Percentiles rank a stretch among this genome's conserved stretches.
Conservation (phyloP, 2,888 invertebrate species). For the Tanytarsus gracilentus region DNA sequence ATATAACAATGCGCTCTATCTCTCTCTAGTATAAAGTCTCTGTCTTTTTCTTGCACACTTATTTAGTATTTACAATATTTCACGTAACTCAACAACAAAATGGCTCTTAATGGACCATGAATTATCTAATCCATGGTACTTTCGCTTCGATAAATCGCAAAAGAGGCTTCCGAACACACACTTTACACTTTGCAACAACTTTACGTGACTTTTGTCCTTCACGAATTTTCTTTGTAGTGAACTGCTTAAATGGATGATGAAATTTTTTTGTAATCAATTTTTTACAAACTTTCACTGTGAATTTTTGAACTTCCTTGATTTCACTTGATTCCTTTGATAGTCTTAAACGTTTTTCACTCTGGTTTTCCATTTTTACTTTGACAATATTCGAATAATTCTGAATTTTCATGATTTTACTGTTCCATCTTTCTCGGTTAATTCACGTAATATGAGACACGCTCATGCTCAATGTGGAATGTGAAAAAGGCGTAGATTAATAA, state of each 20-base stretch:
- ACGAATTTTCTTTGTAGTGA: constrained; percentile 2
- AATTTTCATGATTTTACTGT: not conserved
- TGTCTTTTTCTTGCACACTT: not conserved
- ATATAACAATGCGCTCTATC: not conserved
- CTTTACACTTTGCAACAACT: not conserved
- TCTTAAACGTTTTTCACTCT: not conserved
- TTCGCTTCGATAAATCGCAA: not conserved
- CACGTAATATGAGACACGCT: not conserved
- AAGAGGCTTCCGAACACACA: constrained; percentile 13
- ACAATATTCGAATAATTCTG: not conserved
- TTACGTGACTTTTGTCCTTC: constrained; percentile 5
- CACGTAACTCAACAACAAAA: constrained; percentile 9
- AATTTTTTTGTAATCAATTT: constrained; percentile 3
- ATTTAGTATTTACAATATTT: not conserved
- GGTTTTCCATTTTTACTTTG: constrained; percentile 21
- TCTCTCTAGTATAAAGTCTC: not conserved
- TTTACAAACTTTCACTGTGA: not conserved
- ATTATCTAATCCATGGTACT: constrained; percentile 17
- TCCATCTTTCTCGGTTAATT: not conserved
- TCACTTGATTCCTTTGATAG: not conserved
- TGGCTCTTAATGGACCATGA: not conserved
- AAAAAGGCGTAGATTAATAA: not conserved
- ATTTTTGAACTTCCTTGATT: not conserved
- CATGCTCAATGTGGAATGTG: not conserved
- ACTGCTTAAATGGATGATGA: constrained; percentile 17